Evolutionary conservation across 2,113 vertebrate species (phyloP).

Genomic region (Siniperca knerii): DNA sequence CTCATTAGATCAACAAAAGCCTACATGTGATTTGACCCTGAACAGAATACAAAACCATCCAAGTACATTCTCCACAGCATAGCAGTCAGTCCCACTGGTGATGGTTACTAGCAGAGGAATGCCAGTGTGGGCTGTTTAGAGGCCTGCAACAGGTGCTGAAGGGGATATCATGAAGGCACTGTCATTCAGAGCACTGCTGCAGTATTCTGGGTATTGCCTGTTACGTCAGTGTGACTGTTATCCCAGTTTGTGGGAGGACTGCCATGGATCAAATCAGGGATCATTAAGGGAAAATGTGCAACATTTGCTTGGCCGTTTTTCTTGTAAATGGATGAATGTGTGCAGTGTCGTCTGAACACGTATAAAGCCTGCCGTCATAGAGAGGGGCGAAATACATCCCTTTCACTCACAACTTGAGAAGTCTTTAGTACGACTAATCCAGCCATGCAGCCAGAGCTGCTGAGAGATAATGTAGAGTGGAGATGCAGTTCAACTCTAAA

Average conservation of each 20-base stretch:
- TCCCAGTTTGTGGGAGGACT: not conserved
- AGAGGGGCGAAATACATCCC: not conserved
- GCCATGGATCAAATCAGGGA: not conserved
- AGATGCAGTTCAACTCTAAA: not conserved
- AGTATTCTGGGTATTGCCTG: conserved; percentile 43
- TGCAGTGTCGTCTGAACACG: not conserved
- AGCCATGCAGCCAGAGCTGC: conserved; percentile 14
- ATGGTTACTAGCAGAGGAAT: conserved; percentile 39
- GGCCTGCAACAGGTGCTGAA: conserved; percentile 69
- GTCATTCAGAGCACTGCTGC: conserved; percentile 43
- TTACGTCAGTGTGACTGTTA: conserved; percentile 1
- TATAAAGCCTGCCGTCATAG: not conserved
- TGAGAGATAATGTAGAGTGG: not conserved
- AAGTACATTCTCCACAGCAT: conserved; percentile 49
- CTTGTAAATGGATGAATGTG: not conserved
- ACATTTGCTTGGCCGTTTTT: not conserved
- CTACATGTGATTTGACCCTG: conserved; percentile 48
- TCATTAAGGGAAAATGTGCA: not conserved
- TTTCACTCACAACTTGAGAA: conserved; percentile 66
- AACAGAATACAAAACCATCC: conserved; percentile 45
- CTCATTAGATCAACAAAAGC: conserved; percentile 50
- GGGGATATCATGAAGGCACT: conserved; percentile 38
- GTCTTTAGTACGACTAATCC: conserved; percentile 69
- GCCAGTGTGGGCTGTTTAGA: conserved; percentile 46
- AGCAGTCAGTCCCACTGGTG: conserved; percentile 31